Conservation (phyloP, 2,888 invertebrate genomes). For the Lasioglossum malachurum region DNA sequence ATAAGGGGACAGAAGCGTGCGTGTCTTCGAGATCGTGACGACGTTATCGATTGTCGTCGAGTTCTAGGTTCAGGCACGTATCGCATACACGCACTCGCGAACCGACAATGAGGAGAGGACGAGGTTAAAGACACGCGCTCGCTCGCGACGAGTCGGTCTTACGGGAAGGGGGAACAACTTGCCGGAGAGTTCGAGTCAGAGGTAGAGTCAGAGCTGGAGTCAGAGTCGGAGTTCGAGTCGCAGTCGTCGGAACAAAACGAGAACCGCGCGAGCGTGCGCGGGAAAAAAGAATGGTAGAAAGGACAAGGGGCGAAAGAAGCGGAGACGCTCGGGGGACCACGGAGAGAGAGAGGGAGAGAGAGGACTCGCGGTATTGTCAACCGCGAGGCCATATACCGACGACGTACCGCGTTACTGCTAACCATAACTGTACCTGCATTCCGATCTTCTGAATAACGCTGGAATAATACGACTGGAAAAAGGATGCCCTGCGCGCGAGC, state of each 20-base stretch:
- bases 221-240: slow-evolving; percentile 9
- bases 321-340: slow-evolving; percentile 42
- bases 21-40: slow-evolving; percentile 82
- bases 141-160: slow-evolving; percentile 53
- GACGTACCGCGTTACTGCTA: slow-evolving; percentile 74
- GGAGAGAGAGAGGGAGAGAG: slow-evolving; percentile 32
- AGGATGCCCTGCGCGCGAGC: slow-evolving; percentile 34
- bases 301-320: slow-evolving; percentile 41
- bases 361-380: slow-evolving; percentile 71
- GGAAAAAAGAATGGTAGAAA: slow-evolving; percentile 66
- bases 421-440: slow-evolving; percentile 82
- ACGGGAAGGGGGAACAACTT: slow-evolving; percentile 20
- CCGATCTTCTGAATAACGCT: slow-evolving; percentile 80
- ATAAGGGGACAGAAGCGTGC: slow-evolving; percentile 81
- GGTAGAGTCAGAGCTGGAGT: background rate
- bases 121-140: slow-evolving; percentile 75
- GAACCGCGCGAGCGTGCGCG: slow-evolving; percentile 43
- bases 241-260: slow-evolving; percentile 58
- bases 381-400: slow-evolving; percentile 65
- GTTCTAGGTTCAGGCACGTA: slow-evolving; percentile 66
- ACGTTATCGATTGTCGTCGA: slow-evolving; percentile 80
- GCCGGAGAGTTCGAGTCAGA: background rate
- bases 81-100: slow-evolving; percentile 66
- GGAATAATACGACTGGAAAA: slow-evolving; percentile 67
- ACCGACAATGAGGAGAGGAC: slow-evolving; percentile 65